These are phyloP conservation scores for Sciurus carolinensis DNA, from an alignment of 2,797 vertebrate species.

Conservation along the genomic window DNA sequence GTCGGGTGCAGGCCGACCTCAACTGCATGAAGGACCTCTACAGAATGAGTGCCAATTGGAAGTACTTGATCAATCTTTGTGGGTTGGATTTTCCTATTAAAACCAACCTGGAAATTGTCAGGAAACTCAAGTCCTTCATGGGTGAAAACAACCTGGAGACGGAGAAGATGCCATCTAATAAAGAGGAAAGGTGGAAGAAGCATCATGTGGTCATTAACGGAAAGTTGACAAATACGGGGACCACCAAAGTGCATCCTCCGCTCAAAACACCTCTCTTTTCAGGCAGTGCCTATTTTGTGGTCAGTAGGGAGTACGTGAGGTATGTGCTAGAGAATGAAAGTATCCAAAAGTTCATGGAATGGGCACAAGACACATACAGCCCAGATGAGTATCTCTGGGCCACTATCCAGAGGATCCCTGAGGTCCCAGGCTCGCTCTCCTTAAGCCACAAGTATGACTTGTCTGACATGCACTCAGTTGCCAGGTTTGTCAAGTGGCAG, in stretches of 20 bases:
- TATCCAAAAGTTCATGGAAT: conserved; percentile 90
- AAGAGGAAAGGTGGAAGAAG: conserved; percentile 90
- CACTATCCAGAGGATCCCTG: conserved; percentile 93
- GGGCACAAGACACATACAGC: conserved; percentile 95
- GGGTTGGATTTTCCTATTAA: conserved; percentile 96
- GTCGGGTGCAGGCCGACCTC: conserved; percentile 95
- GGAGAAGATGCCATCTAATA: conserved; percentile 90
- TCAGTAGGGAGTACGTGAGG: conserved; percentile 90
- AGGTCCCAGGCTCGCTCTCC: conserved; percentile 91
- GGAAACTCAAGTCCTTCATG: conserved; percentile 89
- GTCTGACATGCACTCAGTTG: conserved; percentile 92
- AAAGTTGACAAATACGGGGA: conserved; percentile 84
- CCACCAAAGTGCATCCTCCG: conserved; percentile 90
- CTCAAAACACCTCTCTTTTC: conserved; percentile 91
- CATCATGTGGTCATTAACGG: conserved; percentile 88
- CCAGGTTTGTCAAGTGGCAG: conserved; percentile 94
- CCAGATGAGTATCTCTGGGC: conserved; percentile 96
- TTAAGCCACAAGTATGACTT: conserved; percentile 91
- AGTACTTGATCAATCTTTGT: conserved; percentile 95
- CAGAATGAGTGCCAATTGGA: conserved; percentile 90
- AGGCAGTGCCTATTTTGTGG: conserved; percentile 95
- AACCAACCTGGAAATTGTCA: conserved; percentile 95
- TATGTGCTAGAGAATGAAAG: conserved; percentile 89
- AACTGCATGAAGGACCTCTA: conserved; percentile 96
- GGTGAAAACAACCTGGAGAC: conserved; percentile 94